Evolutionary conservation across 2,113 vertebrate species (phyloP), one percentile per base, ranked within the genome.

Genomic region (Oenanthe oenanthe): DNA sequence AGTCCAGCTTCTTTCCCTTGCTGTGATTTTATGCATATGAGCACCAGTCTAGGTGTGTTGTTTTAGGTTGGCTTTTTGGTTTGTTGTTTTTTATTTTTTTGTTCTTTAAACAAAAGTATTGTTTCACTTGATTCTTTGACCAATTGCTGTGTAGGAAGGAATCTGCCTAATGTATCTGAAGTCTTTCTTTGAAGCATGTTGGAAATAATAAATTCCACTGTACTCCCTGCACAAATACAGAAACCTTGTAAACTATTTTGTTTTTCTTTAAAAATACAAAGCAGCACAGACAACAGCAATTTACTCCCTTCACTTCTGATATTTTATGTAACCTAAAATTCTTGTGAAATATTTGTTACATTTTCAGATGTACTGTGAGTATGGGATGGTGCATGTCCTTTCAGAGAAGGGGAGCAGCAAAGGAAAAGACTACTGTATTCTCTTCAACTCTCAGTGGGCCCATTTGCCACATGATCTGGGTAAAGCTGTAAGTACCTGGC

Each of bases 351-450:
- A n/a, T 40, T 20, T 65, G 34, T 83, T 58, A 3, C 38, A 2
- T 60, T 93, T 54, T 26, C 97, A 99, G 99, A 99, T 98, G 73
- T 97, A 97, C 72, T 98, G 98, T 8, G 99, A 99, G 88, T 98
- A 99, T 17, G 99, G 99, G 62, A 98, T 99, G 98, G 99, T 99
- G 29, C 99, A 98, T 10, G 99, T 99, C 97, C 98, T 98, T 42
- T 94, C 98, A 1, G 98, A 99, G 84, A 95, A 93, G 12, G 97
- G 97, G 10, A 97, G 96, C 58, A 97, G 93, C 93, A 97, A 94
- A 93, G 98, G 98, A 86, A 99, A 99, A 94, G 99, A 99, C 97
- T 99, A 99, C 96, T 99, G 99, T 95, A 98, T 99, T 84, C 98
- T 99, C 88, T 99, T 99, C 98, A 99, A 99, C 95, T 98, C 99